phyloP scores from a whole-genome alignment of 2,113 vertebrate species.

The Tupaia chinensis region DNA sequence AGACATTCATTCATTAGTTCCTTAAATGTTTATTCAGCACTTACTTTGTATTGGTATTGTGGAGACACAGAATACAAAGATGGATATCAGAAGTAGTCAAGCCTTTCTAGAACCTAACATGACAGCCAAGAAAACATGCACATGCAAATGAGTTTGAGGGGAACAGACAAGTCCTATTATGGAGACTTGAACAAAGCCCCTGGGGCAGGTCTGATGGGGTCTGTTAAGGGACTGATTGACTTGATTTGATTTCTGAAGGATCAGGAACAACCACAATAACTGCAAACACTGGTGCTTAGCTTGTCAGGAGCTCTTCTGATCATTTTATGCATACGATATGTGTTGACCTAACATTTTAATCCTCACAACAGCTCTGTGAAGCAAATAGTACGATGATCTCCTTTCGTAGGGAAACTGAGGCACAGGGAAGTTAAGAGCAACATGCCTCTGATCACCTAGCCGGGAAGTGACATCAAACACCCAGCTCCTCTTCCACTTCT shows the following conservation, averaged over 20 bases:
- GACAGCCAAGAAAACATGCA: background rate
- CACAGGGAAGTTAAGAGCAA: background rate
- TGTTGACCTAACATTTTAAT: background rate
- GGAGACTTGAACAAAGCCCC: background rate
- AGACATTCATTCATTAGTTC: background rate
- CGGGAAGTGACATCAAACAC: background rate
- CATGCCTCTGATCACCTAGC: background rate
- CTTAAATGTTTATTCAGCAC: background rate
- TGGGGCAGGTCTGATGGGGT: background rate
- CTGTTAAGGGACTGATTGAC: background rate
- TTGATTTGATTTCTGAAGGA: background rate
- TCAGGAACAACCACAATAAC: background rate
- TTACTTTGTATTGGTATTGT: background rate
- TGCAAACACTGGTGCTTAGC: background rate
- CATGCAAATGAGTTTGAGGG: background rate
- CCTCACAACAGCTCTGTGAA: background rate
- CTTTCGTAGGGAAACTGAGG: conserved; percentile 17
- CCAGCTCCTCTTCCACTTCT: no score
- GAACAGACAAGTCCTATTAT: background rate
- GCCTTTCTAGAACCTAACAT: background rate
- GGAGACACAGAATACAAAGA: background rate
- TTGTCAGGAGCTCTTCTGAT: background rate
- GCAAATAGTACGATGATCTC: background rate
- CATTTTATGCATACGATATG: background rate
- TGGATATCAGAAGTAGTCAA: background rate